A percentile compares a stretch with the other conserved stretches of the same genome.
Conservation (phyloP, 2,797 vertebrate genomes). For the Gymnothorax javanicus region DNA sequence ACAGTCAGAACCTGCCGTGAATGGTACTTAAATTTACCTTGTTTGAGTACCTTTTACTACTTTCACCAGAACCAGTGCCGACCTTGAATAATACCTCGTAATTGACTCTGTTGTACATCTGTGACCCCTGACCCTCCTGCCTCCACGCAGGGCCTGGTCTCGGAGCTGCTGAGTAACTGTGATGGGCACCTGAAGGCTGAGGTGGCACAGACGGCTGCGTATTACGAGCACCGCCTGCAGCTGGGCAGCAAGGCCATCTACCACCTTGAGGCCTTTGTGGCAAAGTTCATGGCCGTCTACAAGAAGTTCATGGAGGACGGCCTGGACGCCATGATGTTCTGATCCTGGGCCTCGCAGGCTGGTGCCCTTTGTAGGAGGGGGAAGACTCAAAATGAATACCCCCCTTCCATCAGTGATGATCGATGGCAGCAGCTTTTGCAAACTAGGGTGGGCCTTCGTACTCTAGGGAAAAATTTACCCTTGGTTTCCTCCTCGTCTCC, state of each 20-base stretch:
- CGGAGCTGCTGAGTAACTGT: slow-evolving; percentile 90
- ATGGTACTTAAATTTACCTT: no score
- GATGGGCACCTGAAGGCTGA: slow-evolving; percentile 95
- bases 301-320: slow-evolving; percentile 99
- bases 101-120: not conserved
- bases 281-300: slow-evolving; percentile 97
- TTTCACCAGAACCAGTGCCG: no score
- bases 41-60: no score
- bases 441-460: no score
- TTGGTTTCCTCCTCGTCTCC: no score
- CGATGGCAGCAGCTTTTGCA: no score
- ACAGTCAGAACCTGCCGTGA: not conserved
- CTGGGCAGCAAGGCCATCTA: slow-evolving; percentile 94
- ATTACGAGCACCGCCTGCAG: slow-evolving; percentile 93
- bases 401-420: not conserved
- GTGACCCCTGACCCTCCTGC: not conserved
- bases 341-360: slow-evolving; percentile 40
- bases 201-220: slow-evolving; percentile 91
- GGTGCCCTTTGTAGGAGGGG: not conserved
- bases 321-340: slow-evolving; percentile 92
- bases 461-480: no score
- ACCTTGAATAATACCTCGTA: not conserved
- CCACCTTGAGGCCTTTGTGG: slow-evolving; percentile 95
- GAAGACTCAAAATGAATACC: not conserved
- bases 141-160: slow-evolving; percentile 80